A percentile compares a stretch with the other conserved stretches of the same genome.
Evolutionary conservation across 2,113 vertebrate species (phyloP).

Genomic region (Gobiocypris rarus): DNA sequence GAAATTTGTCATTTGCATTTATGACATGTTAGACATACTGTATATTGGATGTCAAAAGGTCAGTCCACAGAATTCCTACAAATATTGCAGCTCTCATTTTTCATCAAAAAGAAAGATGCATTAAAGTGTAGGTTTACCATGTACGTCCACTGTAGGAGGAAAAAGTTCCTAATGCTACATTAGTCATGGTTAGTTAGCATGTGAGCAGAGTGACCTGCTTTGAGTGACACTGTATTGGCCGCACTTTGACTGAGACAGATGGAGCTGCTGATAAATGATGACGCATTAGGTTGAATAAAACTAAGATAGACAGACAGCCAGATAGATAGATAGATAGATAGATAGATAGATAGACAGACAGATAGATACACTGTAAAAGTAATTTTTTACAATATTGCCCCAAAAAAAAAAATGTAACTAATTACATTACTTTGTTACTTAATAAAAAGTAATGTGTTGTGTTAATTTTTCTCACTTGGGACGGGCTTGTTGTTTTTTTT

Average conservation of each 20-base stretch:
- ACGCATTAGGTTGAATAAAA: neutral
- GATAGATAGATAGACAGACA: no score
- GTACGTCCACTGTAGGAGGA: no score
- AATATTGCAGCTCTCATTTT: neutral
- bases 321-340: neutral
- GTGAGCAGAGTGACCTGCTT: neutral
- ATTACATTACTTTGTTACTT: no score
- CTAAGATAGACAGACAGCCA: neutral
- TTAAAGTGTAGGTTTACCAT: neutral
- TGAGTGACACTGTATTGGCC: neutral
- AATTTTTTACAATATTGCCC: no score
- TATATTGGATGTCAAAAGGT: neutral
- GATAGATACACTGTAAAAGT: no score
- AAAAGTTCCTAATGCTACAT: neutral
- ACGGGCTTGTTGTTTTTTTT: no score
- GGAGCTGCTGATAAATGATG: slow-evolving; percentile 5
- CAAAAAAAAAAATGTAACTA: no score
- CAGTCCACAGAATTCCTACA: neutral
- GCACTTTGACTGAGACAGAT: neutral
- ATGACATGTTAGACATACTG: neutral
- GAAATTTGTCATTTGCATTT: neutral
- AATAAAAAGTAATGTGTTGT: no score
- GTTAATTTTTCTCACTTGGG: no score
- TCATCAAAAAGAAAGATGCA: neutral
- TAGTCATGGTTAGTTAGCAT: neutral